Base-by-base conservation (phyloP, 2,888 invertebrate genomes). In the Euzetes globulus region DNA sequence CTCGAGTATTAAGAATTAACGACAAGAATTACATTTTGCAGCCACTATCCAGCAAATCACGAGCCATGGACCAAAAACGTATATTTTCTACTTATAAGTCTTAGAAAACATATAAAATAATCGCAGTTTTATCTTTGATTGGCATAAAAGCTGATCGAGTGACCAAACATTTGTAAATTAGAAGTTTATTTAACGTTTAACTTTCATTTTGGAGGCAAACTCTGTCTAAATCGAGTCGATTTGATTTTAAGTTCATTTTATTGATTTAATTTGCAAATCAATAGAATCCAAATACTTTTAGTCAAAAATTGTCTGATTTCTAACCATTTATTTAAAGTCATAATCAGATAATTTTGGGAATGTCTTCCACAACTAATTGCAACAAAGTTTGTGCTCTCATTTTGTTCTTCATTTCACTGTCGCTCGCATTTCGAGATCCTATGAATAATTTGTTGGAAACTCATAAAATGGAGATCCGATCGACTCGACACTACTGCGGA, bases 1-100 rank as follows among this genome's bases (percentile, higher is more conserved):
- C 63, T 63, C 68, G 45, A 68, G 68, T 45, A 68, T 68, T 68
- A 68, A n/a, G 68, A n/a, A 68, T 68, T 68, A 68, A 45, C 37
- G 22, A 19, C 65, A 65, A 65, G 37, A 4, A 63, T 25, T n/a
- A 63, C 4, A 33, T 13, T 52, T 7, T 41, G 41, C 7, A 41
- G 41, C 9, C 19, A 58, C 22, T 22, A 11, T 9, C 15, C 27
- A 25, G 60, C 63, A 37, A 63, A 63, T 63, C 63, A 63, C 11
- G 17, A 63, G 19, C 33, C 27, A 6, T 22, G 19, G 9, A 19
- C 63, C 6, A 33, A 37, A 33, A 37, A 4, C 55, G 55, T 55
- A 55, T 55, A 25, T 9, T 19, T 19, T 25, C n/a, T 63, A 5
- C 17, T 25, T 33, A 17, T 63, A 13, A 29, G 6, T 17, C 22